A percentile compares a stretch with the other conserved stretches of the same genome.
Conservation (phyloP, 2,888 invertebrate genomes). For the Augochlorella aurata region DNA sequence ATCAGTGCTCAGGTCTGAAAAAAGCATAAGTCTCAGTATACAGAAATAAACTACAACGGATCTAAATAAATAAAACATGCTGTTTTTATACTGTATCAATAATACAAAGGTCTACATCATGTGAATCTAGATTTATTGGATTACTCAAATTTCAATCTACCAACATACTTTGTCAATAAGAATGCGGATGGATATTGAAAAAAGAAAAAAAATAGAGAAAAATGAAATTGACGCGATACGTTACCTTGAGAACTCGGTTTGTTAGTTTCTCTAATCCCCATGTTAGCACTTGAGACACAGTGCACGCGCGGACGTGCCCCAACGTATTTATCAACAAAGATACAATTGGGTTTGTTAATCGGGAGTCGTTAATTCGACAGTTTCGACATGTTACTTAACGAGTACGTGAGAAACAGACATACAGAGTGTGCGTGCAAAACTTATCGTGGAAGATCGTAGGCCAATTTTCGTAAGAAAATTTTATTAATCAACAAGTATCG, state of each 20-base stretch:
- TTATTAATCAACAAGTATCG: constrained; percentile 80
- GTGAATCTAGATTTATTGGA: constrained; percentile 4
- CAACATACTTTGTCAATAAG: background rate
- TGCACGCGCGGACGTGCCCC: constrained; percentile 54
- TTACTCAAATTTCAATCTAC: background rate
- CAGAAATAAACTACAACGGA: background rate
- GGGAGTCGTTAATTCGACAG: constrained; percentile 67
- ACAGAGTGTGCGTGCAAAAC: constrained; percentile 56
- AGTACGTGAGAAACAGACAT: constrained; percentile 52
- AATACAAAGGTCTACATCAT: background rate
- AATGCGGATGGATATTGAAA: background rate
- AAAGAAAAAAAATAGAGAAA: background rate
- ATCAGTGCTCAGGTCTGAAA: background rate
- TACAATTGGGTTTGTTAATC: constrained; percentile 74
- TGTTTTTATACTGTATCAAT: constrained; percentile 3
- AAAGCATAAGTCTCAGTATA: background rate
- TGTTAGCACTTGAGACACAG: constrained; percentile 38
- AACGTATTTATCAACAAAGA: constrained; percentile 47
- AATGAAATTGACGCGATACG: constrained; percentile 34
- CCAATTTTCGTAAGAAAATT: constrained; percentile 80
- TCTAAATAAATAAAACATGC: constrained; percentile 34
- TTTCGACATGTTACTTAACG: constrained; percentile 50
- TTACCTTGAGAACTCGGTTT: constrained; percentile 53
- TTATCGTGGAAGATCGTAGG: constrained; percentile 76
- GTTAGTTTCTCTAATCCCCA: constrained; percentile 39